Evolutionary conservation across 2,888 invertebrate genomes (phyloP), one percentile per base, ranked within the genome.

Genomic region (Coelinius sp.): DNA sequence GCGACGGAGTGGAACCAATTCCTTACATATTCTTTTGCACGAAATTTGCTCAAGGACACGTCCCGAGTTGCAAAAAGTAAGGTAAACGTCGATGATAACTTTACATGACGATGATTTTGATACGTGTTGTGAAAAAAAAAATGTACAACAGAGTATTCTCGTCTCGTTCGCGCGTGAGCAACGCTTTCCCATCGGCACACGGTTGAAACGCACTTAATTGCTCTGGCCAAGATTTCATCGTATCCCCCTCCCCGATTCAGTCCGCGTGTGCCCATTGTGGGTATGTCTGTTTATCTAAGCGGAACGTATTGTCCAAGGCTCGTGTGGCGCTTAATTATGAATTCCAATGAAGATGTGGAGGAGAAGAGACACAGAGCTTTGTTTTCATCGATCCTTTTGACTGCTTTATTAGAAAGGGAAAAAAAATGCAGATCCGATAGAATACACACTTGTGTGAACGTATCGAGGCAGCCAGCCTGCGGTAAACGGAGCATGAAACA

Each of bases 401-500:
- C 20, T 20, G 17, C 46, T 49, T 20, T 20, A 14, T 49, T 1
- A 49, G 46, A 49, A 14, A 20, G 46, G 41, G 25, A 12, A 53
- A 53, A 52, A 27, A 35, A 59, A 25, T 59, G 35, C 20, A 59
- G n/a, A 31, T 59, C 31, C 31, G 59, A 59, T 59, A 35, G 35
- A 59, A 59, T 59, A 14, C 17, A 3, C 59, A 22, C 27, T 38
- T 71, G 31, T 64, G 68, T 46, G 68, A 68, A 24, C 53, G 35
- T 72, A 72, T 74, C 67, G 35, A 46, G 46, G 20, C 7, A n/a
- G 74, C 64, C 78, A 79, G 77, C 78, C 79, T 66, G 74, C 65
- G 73, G 73, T 76, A 82, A 82, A 79, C 80, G 82, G 79, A 82
- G 82, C 82, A 78, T 81, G 78, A 82, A 82, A 68, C 77, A 74